phyloP scores from a whole-genome alignment of 1,140 invertebrate genomes.

The Akabosia matsudoensis region DNA sequence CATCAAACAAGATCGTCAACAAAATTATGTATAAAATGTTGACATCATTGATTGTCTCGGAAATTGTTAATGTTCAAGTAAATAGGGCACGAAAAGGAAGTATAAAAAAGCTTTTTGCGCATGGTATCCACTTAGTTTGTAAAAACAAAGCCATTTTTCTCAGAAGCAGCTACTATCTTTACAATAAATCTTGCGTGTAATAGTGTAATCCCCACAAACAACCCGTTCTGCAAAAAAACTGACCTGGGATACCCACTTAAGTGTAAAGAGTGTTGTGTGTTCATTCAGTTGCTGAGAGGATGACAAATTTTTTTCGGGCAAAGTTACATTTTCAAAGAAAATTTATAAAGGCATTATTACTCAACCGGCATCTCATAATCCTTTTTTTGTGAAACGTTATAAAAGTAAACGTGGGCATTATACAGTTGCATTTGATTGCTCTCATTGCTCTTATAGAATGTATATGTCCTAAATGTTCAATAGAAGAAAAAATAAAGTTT shows the following conservation, averaged over 20 bases:
- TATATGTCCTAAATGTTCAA: too few relatives aligned
- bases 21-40: neutral
- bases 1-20: slow-evolving; percentile 13
- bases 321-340: neutral
- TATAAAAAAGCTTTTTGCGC: neutral
- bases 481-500: too few relatives aligned
- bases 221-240: neutral
- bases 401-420: too few relatives aligned
- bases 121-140: neutral
- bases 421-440: too few relatives aligned
- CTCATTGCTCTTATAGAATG: too few relatives aligned
- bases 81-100: neutral
- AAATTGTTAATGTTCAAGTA: neutral
- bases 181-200: neutral
- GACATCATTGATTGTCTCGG: neutral
- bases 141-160: neutral
- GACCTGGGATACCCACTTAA: slow-evolving; percentile 4
- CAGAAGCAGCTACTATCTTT: neutral
- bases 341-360: too few relatives aligned
- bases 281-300: neutral
- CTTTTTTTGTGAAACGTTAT: too few relatives aligned
- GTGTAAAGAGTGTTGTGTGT: neutral
- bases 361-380: too few relatives aligned
- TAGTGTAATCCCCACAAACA: neutral
- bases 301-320: neutral